These are phyloP conservation scores for Heliconius sara DNA, from an alignment of 2,888 invertebrate genomes.

Conservation along the genomic window DNA sequence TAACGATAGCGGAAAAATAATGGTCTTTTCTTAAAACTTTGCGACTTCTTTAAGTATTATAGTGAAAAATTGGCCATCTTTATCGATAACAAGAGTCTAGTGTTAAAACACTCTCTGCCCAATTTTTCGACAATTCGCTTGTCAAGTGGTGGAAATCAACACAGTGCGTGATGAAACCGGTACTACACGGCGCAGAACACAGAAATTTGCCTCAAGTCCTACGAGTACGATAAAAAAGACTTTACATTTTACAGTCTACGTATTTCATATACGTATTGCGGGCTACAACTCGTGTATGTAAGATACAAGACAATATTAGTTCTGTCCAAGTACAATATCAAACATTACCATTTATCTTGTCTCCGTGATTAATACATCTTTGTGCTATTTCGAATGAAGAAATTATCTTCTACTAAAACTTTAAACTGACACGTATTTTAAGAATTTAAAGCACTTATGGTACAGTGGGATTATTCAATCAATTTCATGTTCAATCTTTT, in stretches of 20 bases:
- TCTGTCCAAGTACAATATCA: constrained; percentile 5
- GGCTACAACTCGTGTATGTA: too few species aligned
- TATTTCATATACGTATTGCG: too few species aligned
- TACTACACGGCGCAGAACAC: background rate
- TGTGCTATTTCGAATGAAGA: background rate
- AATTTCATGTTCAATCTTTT: background rate
- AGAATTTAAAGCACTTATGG: background rate
- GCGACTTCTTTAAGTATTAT: constrained; percentile 3
- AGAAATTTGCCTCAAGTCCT: background rate
- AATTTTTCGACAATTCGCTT: background rate
- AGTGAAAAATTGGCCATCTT: constrained; percentile 1
- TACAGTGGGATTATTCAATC: background rate
- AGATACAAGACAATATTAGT: too few species aligned
- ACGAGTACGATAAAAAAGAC: too few species aligned
- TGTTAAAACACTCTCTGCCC: background rate
- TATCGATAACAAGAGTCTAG: background rate
- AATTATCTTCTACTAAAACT: constrained; percentile 10
- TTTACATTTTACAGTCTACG: background rate
- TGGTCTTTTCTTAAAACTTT: constrained; percentile 6
- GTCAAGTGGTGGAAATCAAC: background rate
- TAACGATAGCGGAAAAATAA: constrained; percentile 24
- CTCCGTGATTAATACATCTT: constrained; percentile 8
- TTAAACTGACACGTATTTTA: background rate
- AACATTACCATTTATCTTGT: constrained; percentile 10
- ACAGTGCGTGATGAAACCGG: background rate